Base-by-base conservation (phyloP, 2,113 vertebrate species). In the Microcebus griseorufus region DNA sequence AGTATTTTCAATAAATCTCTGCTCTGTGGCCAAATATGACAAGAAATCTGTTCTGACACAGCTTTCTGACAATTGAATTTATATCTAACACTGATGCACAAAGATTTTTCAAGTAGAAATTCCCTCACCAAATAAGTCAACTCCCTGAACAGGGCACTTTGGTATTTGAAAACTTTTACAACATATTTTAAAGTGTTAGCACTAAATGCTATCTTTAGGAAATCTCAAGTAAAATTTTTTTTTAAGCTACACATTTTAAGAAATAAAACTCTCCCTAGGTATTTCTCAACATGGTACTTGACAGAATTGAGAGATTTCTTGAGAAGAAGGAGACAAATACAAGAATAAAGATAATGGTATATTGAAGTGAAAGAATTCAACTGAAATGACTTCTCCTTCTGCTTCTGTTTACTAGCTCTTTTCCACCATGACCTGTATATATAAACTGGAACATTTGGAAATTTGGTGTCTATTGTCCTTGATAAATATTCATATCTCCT, bases 11-110 rank as follows among this genome's bases (percentile, higher is more conserved):
- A 97, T 93, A 96, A 92, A 95, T 98, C 93, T 93, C 16, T 32
- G 53, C 37, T 89, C 85, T 90, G 58, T 78, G 60, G 84, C 82
- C 92, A 84, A 89, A 93, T 95, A 96, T 37, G 94, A 98, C 97
- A 98, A 96, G 95, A 96, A 97, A 92, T 97, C 83, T 97, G 83
- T 90, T 93, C 91, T 87, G 95, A 97, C 91, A 96, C 11, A 95
- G 94, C 58, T 94, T 95, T 82, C 80, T 95, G 96, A 97, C 95
- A 93, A 96, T 27, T 92, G 96, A 95, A 98, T 97, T 98, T 98
- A 93, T 86, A 95, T 97, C 82, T 97, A 64, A 97, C 88, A 97
- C 32, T 95, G 89, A 98, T 70, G 27, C 1, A 83, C 51, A 70
- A 45, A 96, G 87, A 96, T 91, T 95, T 94, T 42, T 93, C 93